Evolutionary conservation across 2,797 vertebrate species (phyloP).

Genomic region (Siniperca obscura): DNA sequence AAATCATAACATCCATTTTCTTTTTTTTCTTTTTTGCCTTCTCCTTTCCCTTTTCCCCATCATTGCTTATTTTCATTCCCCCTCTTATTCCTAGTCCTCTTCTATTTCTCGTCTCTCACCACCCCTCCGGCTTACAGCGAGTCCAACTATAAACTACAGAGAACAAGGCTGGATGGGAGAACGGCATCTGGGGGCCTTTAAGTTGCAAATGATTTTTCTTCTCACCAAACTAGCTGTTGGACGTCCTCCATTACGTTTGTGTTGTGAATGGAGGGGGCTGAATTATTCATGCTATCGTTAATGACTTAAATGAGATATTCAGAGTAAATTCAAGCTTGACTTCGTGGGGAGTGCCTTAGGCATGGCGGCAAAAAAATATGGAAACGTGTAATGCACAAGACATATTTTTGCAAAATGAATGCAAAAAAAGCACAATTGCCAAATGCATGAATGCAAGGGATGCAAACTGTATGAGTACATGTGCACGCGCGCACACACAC

Average conservation of each 20-base stretch:
- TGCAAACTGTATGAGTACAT: neutral
- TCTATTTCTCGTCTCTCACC: neutral
- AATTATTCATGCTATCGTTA: conserved; percentile 78
- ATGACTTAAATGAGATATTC: conserved; percentile 75
- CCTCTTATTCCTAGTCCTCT: conserved; percentile 4
- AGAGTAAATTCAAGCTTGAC: conserved; percentile 58
- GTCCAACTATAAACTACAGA: conserved; percentile 33
- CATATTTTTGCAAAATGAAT: conserved; percentile 35
- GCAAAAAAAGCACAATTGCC: conserved; percentile 7
- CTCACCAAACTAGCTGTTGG: conserved; percentile 57
- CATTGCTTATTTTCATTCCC: neutral
- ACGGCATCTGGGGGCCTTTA: conserved; percentile 31
- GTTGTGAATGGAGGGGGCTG: conserved; percentile 53
- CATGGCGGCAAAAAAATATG: neutral
- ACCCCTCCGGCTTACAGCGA: conserved; percentile 3
- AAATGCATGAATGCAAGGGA: neutral
- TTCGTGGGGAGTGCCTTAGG: conserved; percentile 48
- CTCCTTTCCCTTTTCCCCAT: neutral
- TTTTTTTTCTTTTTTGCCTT: neutral
- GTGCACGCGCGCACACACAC: neutral
- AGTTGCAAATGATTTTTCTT: conserved; percentile 59
- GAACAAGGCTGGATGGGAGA: conserved; percentile 30
- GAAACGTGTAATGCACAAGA: conserved; percentile 15
- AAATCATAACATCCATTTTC: conserved; percentile 10
- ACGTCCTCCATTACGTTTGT: conserved; percentile 33